Conservation (phyloP, 2,113 vertebrate species). For the Leiothrix lutea region DNA sequence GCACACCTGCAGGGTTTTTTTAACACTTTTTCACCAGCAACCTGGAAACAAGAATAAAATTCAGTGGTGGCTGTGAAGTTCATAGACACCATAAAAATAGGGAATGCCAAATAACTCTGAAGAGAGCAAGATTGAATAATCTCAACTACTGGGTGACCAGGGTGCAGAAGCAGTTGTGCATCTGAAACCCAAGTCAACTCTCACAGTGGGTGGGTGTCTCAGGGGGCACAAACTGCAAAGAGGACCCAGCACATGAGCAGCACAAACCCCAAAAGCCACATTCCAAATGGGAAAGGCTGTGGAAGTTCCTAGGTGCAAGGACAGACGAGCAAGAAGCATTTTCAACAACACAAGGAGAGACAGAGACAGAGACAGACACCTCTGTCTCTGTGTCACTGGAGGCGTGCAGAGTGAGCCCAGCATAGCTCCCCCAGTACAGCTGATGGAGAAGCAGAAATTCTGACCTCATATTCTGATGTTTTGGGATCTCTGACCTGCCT, state of each 20-base stretch:
- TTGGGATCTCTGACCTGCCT: background rate
- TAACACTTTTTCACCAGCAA: background rate
- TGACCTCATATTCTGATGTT: background rate
- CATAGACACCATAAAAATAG: background rate
- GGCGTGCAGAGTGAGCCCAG: background rate
- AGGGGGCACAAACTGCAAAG: background rate
- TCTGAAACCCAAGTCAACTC: background rate
- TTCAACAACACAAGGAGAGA: background rate
- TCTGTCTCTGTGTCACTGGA: background rate
- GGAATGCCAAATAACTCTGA: background rate
- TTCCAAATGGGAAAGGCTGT: background rate
- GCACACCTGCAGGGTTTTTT: rapidly evolving
- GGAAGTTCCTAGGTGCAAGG: background rate
- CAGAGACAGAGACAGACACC: too few relatives aligned
- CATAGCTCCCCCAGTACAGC: background rate
- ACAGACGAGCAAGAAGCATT: background rate
- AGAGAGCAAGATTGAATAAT: background rate
- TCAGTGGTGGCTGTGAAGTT: background rate
- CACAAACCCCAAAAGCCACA: rapidly evolving
- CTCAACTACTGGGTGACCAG: background rate
- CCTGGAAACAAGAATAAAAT: background rate
- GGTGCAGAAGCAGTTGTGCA: background rate
- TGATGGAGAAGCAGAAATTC: background rate
- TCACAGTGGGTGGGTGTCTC: background rate
- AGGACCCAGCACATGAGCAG: background rate